Conservation (phyloP, 1,140 invertebrate species). For the Bombus impatiens region DNA sequence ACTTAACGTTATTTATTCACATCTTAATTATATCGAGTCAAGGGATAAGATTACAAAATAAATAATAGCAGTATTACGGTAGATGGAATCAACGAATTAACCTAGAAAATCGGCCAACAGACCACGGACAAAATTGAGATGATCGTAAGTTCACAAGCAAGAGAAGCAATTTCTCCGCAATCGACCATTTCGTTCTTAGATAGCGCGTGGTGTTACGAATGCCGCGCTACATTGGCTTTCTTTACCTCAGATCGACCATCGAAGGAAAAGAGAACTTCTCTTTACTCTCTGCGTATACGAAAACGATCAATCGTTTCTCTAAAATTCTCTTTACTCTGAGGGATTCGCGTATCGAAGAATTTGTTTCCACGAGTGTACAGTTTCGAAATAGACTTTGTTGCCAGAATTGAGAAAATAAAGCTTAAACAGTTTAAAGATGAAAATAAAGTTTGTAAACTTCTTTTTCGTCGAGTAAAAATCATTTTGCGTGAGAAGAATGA, state of each 20-base stretch:
- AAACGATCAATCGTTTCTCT: slow-evolving; percentile 31
- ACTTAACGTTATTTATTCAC: slow-evolving; percentile 30
- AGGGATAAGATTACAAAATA: slow-evolving; percentile 23
- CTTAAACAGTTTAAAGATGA: no score
- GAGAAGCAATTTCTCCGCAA: slow-evolving; percentile 30
- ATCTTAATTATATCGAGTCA: background rate
- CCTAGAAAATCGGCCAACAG: slow-evolving; percentile 30
- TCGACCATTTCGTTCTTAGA: slow-evolving; percentile 35
- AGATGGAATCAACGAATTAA: slow-evolving; percentile 30
- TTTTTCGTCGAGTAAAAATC: background rate
- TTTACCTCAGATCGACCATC: background rate
- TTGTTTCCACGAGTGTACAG: background rate
- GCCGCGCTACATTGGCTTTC: slow-evolving; percentile 14
- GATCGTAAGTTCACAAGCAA: slow-evolving; percentile 17
- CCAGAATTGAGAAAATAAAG: background rate
- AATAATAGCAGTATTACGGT: slow-evolving; percentile 27
- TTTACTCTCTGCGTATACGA: slow-evolving; percentile 14
- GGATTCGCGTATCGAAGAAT: slow-evolving; percentile 18
- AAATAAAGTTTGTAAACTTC: no score
- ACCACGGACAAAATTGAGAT: slow-evolving; percentile 29
- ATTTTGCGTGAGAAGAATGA: background rate
- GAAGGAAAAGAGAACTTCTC: slow-evolving; percentile 27
- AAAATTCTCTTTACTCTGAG: slow-evolving; percentile 7
- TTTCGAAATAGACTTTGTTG: background rate
- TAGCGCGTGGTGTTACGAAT: background rate